Percentiles rank a stretch among this genome's conserved stretches.
Evolutionary conservation across 2,797 vertebrate genomes (phyloP).

Genomic region (Presbytis comata): DNA sequence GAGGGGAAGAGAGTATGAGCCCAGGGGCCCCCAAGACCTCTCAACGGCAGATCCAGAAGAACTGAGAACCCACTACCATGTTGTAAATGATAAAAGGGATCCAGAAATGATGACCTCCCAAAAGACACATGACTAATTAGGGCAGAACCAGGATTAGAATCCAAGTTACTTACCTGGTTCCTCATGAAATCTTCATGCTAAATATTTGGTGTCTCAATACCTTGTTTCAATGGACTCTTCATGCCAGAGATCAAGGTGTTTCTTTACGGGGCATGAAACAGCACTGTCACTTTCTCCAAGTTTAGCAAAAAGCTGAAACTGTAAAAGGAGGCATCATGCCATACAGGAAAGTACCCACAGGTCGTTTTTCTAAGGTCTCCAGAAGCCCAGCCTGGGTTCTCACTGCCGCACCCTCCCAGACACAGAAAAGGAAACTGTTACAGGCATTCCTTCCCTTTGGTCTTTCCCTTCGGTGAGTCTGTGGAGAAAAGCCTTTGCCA

Average conservation of each 20-base stretch:
- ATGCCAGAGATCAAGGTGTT: not conserved
- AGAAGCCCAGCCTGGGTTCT: no score
- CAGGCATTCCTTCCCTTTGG: rapidly evolving
- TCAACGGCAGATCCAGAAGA: not conserved
- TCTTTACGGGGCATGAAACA: not conserved
- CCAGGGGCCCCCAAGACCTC: not conserved
- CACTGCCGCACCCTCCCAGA: not conserved
- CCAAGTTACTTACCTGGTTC: not conserved
- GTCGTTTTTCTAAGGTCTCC: not conserved
- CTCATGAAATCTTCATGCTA: rapidly evolving
- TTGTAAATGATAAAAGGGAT: not conserved
- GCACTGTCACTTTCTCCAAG: not conserved
- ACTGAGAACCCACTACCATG: rapidly evolving
- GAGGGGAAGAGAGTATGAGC: no score
- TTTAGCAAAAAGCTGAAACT: not conserved
- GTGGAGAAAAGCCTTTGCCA: not conserved
- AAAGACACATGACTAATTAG: no score
- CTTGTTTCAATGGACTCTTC: not conserved
- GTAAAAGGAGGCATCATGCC: not conserved
- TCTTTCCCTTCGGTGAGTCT: not conserved
- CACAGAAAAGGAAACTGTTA: rapidly evolving
- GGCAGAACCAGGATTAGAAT: no score
- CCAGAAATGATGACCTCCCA: not conserved
- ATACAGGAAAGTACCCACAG: rapidly evolving
- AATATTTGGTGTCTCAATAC: no score